Conservation (phyloP, 2,113 vertebrate species). For the Noturus placidus region DNA sequence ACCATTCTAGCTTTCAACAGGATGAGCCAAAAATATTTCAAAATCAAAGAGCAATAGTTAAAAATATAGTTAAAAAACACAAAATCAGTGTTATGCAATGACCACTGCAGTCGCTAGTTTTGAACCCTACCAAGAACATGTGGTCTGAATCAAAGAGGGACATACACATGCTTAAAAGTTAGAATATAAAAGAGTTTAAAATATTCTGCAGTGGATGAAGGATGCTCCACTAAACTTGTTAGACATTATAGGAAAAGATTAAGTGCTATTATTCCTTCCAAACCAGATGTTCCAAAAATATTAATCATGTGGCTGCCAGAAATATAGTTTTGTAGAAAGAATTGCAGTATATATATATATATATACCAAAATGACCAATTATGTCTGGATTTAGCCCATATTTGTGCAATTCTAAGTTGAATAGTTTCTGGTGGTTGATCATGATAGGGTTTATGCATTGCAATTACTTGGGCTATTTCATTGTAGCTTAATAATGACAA, state of each 20-base stretch:
- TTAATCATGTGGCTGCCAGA: background rate
- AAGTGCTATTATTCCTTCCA: background rate
- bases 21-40: background rate
- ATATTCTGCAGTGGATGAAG: background rate
- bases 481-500: background rate
- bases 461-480: background rate
- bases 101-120: background rate
- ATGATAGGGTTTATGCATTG: background rate
- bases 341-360: no score
- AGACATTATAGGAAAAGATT: background rate
- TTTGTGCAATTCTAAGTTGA: background rate
- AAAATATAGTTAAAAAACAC: background rate
- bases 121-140: background rate
- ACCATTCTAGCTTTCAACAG: background rate
- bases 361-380: background rate
- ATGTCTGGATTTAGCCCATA: background rate
- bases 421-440: background rate
- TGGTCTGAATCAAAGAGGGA: background rate
- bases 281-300: background rate
- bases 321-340: background rate
- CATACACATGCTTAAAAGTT: background rate
- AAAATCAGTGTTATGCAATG: background rate
- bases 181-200: background rate
- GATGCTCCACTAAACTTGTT: background rate
- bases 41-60: background rate